phyloP scores from a whole-genome alignment of 2,888 invertebrate species.

The Exephanes ischioxanthus region DNA sequence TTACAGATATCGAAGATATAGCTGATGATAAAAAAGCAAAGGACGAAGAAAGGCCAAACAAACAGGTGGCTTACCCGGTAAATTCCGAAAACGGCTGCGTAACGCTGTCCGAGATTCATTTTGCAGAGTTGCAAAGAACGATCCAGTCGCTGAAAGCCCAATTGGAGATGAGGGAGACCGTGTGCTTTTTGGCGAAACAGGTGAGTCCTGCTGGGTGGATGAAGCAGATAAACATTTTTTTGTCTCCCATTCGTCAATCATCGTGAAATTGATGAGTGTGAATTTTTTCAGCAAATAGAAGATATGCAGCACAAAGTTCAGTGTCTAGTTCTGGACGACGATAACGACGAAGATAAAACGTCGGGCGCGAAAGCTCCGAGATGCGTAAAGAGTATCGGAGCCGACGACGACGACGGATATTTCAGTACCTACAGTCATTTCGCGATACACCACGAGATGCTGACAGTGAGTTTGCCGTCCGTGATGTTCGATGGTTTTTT shows the following conservation, averaged over 20 bases:
- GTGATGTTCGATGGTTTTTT: neutral
- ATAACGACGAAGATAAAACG: slow-evolving; percentile 70
- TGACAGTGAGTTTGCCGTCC: slow-evolving; percentile 88
- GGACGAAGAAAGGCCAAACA: slow-evolving; percentile 47
- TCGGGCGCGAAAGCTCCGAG: slow-evolving; percentile 64
- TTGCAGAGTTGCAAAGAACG: slow-evolving; percentile 87
- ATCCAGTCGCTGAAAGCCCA: slow-evolving; percentile 87
- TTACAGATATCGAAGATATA: slow-evolving; percentile 75
- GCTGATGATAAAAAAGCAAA: slow-evolving; percentile 56
- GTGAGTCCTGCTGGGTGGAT: slow-evolving; percentile 67
- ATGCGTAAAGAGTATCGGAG: slow-evolving; percentile 85
- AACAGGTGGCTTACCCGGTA: slow-evolving; percentile 85
- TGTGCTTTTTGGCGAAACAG: slow-evolving; percentile 81
- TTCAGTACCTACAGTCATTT: slow-evolving; percentile 95
- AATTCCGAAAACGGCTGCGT: slow-evolving; percentile 88
- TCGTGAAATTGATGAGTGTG: slow-evolving; percentile 10
- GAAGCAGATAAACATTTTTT: neutral
- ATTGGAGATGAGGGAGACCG: slow-evolving; percentile 86
- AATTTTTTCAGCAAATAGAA: slow-evolving; percentile 80
- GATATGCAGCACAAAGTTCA: slow-evolving; percentile 81
- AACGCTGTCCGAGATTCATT: slow-evolving; percentile 88
- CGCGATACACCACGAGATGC: slow-evolving; percentile 97
- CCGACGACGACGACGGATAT: slow-evolving; percentile 91
- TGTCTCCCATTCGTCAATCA: neutral
- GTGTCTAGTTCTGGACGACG: slow-evolving; percentile 81